Evolutionary conservation across 2,797 vertebrate species (phyloP).

Genomic region (Threskiornis aethiopicus): DNA sequence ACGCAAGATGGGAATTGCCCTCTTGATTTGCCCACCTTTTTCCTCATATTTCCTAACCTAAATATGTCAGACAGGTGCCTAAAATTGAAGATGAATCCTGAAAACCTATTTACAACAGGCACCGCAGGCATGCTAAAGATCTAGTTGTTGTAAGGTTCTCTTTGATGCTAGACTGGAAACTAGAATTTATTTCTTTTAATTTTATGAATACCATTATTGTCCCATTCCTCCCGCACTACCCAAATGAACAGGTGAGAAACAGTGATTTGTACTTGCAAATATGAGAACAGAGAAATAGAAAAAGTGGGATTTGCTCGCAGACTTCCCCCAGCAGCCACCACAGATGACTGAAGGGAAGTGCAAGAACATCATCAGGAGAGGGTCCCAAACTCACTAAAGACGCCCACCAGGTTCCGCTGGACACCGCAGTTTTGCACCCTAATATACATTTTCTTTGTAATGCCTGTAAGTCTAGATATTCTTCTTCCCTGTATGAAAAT

Average conservation of each 20-base stretch:
- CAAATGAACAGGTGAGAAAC: background rate
- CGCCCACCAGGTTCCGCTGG: accelerated
- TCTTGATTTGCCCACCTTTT: background rate
- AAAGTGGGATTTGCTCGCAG: background rate
- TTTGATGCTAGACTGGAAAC: background rate
- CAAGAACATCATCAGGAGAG: background rate
- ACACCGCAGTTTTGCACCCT: background rate
- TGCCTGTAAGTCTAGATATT: background rate
- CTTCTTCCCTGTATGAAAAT: background rate
- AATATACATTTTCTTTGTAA: background rate
- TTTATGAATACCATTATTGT: background rate
- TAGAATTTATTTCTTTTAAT: background rate
- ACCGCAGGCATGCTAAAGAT: background rate
- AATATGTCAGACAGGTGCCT: background rate
- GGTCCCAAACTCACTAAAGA: background rate
- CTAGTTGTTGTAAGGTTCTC: background rate
- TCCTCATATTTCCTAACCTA: background rate
- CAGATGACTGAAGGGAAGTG: background rate
- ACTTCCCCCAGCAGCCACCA: background rate
- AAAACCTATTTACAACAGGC: background rate
- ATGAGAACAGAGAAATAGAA: background rate
- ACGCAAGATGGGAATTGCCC: background rate
- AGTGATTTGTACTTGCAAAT: background rate
- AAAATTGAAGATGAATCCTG: background rate
- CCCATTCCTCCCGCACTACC: background rate